Base-by-base conservation (phyloP, 2,113 vertebrate genomes). In the Garra rufa region DNA sequence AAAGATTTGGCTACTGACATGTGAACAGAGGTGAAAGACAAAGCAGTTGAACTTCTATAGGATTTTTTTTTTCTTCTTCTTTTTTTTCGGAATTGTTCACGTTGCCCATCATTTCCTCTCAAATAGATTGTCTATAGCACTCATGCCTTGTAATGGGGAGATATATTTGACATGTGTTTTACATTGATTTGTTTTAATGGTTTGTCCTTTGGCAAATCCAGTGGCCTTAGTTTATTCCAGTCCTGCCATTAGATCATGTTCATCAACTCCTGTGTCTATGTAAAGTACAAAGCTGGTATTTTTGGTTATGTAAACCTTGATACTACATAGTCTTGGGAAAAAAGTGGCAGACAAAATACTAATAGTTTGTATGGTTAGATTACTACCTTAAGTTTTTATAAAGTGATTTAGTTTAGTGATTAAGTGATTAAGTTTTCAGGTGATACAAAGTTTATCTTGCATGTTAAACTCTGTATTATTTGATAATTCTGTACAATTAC, bases 181-280 rank as follows among this genome's bases (percentile, higher is more conserved):
- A 70, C 44, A 82, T 82, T 24, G 79, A 81, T 81, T 70, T 69
- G 26, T 50, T 81, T 81, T 28, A 81, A 81, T 70, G 46, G 79
- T 81, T 70, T 81, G 79, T 81, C 79, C 79, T 65, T 80, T 50
- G 63, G 28, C 61, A 81, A 70, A 52, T 81, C 19, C 63, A 38
- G 44, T 70, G 79, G 44, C 79, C 79, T 70, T 70, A 65, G 57
- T 48, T 67, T 52, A 81, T 81, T 70, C 63, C 43, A 52, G 79
- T 70, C 79, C 61, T 70, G 26, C 79, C 28, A 28, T 81, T 81
- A 24, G 57, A 41, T 63, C 57, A 63, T 15, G 9, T 80, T 80
- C 43, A 80, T n/a, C 43, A 81, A 52, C 63, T 69, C 26, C 14
- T 69, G 43, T 28, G 43, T 46, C 70, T 74, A 15, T 74, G 71